phyloP scores from a whole-genome alignment of 2,113 vertebrate species.

The Isurus oxyrinchus region DNA sequence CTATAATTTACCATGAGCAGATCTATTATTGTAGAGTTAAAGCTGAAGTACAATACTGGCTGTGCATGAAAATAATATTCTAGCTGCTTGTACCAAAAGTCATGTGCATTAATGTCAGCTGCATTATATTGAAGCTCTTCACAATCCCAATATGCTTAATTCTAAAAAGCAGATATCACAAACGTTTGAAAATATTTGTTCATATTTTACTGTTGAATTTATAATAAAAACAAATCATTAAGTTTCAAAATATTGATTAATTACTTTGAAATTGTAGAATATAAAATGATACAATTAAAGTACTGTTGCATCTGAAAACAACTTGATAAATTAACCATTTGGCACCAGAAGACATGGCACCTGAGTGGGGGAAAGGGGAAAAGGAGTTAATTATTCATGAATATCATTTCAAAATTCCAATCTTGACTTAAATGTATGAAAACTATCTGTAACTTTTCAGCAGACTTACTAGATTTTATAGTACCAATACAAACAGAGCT shows the following conservation, averaged over 20 bases:
- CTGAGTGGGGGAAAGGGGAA: not conserved
- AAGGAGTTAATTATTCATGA: constrained; percentile 10
- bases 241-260: constrained; percentile 22
- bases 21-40: not conserved
- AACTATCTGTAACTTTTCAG: not conserved
- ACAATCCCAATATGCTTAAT: not conserved
- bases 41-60: not conserved
- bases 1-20: not conserved
- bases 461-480: constrained; percentile 15
- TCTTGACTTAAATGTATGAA: not conserved
- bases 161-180: not conserved
- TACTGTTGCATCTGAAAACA: constrained; percentile 1
- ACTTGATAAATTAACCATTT: not conserved
- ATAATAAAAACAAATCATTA: constrained; percentile 1
- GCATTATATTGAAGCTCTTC: not conserved
- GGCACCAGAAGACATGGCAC: not conserved
- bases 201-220: not conserved
- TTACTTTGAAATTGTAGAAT: not conserved
- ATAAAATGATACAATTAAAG: constrained; percentile 12
- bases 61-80: not conserved
- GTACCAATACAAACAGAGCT: constrained; percentile 4
- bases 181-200: not conserved
- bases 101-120: not conserved
- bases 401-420: not conserved
- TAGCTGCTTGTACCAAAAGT: not conserved